A percentile compares a stretch with the other conserved stretches of the same genome.
Conservation (phyloP, 2,113 vertebrate species). For the Catharus minimus region DNA sequence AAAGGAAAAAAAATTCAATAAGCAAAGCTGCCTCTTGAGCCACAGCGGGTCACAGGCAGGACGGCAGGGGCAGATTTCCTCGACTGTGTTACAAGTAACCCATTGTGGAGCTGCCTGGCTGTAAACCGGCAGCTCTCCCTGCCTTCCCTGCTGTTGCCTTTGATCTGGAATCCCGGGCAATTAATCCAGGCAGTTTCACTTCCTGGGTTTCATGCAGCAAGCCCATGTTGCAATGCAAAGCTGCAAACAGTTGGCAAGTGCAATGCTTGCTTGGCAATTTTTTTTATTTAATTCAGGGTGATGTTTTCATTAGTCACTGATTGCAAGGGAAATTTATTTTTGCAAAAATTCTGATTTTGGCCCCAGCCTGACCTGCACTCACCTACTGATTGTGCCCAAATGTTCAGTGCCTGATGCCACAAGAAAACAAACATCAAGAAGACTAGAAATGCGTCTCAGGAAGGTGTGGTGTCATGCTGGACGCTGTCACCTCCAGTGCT, state of each 20-base stretch:
- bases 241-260: slow-evolving; percentile 61
- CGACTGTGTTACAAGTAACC: slow-evolving; percentile 23
- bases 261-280: slow-evolving; percentile 49
- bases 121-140: slow-evolving; percentile 5
- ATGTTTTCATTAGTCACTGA: slow-evolving; percentile 61
- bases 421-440: not conserved
- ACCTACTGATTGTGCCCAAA: not conserved
- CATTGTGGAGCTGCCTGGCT: slow-evolving; percentile 53
- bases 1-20: not conserved
- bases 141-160: slow-evolving; percentile 37
- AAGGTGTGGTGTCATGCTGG: rapidly evolving
- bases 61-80: slow-evolving; percentile 30
- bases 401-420: not conserved
- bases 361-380: not conserved
- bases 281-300: not conserved
- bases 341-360: not conserved
- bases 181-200: slow-evolving; percentile 68
- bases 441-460: not conserved
- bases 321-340: slow-evolving; percentile 14
- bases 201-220: slow-evolving; percentile 67
- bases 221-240: slow-evolving; percentile 60
- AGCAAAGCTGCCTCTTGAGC: not conserved
- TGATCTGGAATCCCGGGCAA: slow-evolving; percentile 50
- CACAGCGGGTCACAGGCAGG: slow-evolving; percentile 6
- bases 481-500: not conserved